A percentile compares a stretch with the other conserved stretches of the same genome.
These are phyloP conservation scores for Ctenomys sociabilis DNA, from an alignment of 2,113 vertebrate species.

Conservation along the genomic window DNA sequence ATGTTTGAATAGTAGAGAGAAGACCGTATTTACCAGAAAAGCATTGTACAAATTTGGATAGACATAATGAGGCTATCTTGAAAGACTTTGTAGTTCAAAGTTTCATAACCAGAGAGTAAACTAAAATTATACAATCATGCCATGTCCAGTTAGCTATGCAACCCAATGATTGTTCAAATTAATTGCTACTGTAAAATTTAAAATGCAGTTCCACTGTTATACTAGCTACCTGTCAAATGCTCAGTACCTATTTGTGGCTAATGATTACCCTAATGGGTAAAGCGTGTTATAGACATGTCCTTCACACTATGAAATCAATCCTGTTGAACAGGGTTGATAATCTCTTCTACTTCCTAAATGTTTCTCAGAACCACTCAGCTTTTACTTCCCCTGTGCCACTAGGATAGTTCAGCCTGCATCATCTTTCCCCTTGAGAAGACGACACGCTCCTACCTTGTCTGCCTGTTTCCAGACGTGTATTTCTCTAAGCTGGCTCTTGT, in stretches of 20 bases:
- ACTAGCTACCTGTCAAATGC: neutral
- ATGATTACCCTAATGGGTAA: neutral
- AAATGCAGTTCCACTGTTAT: neutral
- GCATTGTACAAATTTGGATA: neutral
- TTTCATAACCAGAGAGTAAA: neutral
- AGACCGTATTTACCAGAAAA: neutral
- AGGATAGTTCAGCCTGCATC: neutral
- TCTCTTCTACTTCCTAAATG: neutral
- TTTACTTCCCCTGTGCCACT: neutral
- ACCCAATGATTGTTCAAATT: neutral
- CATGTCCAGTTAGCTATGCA: neutral
- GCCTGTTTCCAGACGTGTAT: neutral
- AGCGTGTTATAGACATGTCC: neutral
- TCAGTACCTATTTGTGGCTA: neutral
- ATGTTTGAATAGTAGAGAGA: neutral
- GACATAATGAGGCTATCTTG: neutral
- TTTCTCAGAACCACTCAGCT: neutral
- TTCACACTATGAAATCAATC: neutral
- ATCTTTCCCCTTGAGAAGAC: neutral
- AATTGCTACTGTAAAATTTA: constrained; percentile 10
- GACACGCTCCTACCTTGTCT: neutral
- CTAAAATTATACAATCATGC: neutral
- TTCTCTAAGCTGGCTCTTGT: neutral
- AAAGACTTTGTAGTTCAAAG: neutral
- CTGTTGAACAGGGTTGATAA: neutral